A percentile compares a stretch with the other conserved stretches of the same genome.
These are phyloP conservation scores for Cossypha dichroa DNA, from an alignment of 2,797 vertebrate species.

Conservation along the genomic window DNA sequence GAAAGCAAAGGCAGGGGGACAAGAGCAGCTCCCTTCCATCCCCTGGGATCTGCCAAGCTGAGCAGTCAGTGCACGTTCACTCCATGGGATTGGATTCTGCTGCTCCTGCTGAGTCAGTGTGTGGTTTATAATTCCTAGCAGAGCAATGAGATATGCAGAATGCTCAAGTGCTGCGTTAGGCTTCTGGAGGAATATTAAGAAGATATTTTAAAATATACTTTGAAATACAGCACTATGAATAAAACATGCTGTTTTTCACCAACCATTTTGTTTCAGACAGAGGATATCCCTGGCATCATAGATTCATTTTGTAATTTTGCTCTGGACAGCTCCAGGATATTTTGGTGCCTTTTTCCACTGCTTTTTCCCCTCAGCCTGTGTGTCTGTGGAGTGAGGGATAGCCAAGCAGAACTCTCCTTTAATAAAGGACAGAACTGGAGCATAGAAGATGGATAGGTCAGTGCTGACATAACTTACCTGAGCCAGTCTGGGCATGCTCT, in stretches of 20 bases:
- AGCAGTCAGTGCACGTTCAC: not conserved
- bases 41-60: not conserved
- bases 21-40: not conserved
- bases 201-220: not conserved
- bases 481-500: not conserved
- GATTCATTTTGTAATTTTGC: constrained; percentile 33
- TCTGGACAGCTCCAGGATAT: not conserved
- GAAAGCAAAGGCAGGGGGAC: not conserved
- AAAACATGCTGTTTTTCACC: not conserved
- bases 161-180: not conserved
- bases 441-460: not conserved
- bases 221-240: not conserved
- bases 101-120: not conserved
- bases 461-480: not conserved
- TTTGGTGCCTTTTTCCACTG: not conserved
- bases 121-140: not conserved
- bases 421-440: not conserved
- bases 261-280: not conserved
- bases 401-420: not conserved
- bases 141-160: not conserved
- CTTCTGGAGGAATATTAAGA: not conserved
- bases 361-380: not conserved
- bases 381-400: not conserved
- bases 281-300: not conserved
- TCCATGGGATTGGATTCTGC: not conserved